These are phyloP conservation scores for Diuraphis noxia DNA, from an alignment of 1,140 invertebrate species.

Conservation along the genomic window DNA sequence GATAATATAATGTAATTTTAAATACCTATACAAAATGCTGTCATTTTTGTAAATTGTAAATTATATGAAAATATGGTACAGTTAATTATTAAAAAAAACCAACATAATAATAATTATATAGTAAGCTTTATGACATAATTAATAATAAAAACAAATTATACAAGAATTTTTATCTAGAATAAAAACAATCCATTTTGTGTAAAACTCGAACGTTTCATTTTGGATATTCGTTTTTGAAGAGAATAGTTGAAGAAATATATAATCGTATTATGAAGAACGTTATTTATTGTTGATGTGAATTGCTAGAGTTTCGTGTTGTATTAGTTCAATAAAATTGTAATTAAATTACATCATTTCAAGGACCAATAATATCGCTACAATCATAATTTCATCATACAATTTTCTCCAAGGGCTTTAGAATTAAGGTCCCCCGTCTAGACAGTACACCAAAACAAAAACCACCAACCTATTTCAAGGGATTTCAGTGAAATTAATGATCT, in stretches of 20 bases:
- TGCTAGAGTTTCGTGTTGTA: constrained; percentile 16
- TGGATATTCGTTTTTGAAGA: background rate
- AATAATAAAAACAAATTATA: background rate
- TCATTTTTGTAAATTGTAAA: too few species aligned
- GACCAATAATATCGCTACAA: background rate
- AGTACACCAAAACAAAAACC: background rate
- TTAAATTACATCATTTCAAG: constrained; percentile 25
- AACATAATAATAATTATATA: background rate
- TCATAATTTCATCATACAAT: constrained; percentile 19
- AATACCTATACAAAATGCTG: background rate
- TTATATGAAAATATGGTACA: too few species aligned
- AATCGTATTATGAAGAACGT: constrained; percentile 22
- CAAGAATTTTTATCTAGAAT: background rate
- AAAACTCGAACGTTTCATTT: background rate
- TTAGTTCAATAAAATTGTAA: constrained; percentile 33
- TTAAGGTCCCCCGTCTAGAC: background rate
- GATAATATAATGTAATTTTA: background rate
- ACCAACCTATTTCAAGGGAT: background rate
- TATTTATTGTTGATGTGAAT: constrained; percentile 25
- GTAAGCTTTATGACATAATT: background rate
- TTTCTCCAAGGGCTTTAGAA: background rate
- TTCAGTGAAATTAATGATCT: background rate
- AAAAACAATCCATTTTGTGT: background rate
- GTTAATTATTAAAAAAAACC: background rate
- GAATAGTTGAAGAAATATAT: background rate